Evolutionary conservation across 1,140 invertebrate genomes (phyloP), one percentile per base, ranked within the genome.

Genomic region (Cephus cinctus): DNA sequence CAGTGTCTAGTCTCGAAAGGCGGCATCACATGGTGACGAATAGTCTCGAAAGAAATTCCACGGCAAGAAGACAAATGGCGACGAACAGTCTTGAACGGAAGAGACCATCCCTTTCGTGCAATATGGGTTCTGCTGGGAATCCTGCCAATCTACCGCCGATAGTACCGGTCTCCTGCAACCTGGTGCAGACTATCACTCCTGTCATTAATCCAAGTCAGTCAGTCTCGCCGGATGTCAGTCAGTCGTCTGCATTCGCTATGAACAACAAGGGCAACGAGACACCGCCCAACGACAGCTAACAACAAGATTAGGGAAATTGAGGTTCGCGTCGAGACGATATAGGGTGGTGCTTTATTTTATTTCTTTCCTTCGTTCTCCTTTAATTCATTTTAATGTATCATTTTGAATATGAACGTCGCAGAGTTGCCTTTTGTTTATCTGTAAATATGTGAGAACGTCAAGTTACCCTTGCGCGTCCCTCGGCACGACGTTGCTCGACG

Each of bases 81-180:
- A 77, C 73, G 0, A 77, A 73, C 32, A 76, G 75, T 40, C 48
- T 77, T n/a, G 75, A 77, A 40, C 59, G 75, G 47, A 75, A 75
- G 43, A 63, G 69, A 44, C 69, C 73, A 4, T 61, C 69, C 14
- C 46, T 76, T 3, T 60, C 64, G 4, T 59, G 60, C 35, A 56
- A 55, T 25, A 47, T 56, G 21, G 35, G 54, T 43, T 43, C 59
- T 18, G 54, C 56, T 8, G 61, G 62, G 30, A 73, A 73, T 54
- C 67, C 62, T 1, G 60, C 65, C 4, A 76, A 73, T 62, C 59
- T 75, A 16, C 70, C 73, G 20, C 72, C 75, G 4, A 71, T 75
- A 27, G 59, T 73, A 5, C 73, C 74, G 8, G 73, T 77, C 30
- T 61, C 69, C 32, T 75, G 71, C 49, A 77, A 65, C 43, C 61